A percentile compares a stretch with the other conserved stretches of the same genome.
Conservation (phyloP, 2,888 invertebrate genomes). For the Rugalucina vietnamica region DNA sequence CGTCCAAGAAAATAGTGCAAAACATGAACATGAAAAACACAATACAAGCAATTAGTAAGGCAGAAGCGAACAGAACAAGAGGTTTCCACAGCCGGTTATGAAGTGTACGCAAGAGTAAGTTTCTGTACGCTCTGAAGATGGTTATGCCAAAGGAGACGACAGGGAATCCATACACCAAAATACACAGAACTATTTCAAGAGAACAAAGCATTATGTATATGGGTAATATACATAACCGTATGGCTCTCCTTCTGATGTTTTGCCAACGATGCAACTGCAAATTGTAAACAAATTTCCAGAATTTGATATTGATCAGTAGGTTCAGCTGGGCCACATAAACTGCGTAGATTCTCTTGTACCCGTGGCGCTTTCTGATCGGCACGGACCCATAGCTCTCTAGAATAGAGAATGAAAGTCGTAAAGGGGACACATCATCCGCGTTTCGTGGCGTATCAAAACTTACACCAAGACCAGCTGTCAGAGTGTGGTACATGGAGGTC, state of each 20-base stretch:
- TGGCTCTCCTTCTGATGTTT: background rate
- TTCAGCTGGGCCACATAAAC: slow-evolving; percentile 48
- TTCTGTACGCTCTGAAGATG: slow-evolving; percentile 43
- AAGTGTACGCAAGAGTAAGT: background rate
- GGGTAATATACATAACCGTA: slow-evolving; percentile 18
- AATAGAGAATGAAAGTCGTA: background rate
- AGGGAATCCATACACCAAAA: slow-evolving; percentile 55
- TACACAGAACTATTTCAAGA: slow-evolving; percentile 38
- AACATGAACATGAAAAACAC: slow-evolving; percentile 58
- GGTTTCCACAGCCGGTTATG: background rate
- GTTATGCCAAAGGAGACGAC: slow-evolving; percentile 39
- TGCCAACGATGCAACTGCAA: slow-evolving; percentile 40
- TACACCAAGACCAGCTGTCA: slow-evolving; percentile 37
- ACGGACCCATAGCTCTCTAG: slow-evolving; percentile 46
- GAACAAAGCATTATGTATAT: slow-evolving; percentile 46
- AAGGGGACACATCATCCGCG: background rate
- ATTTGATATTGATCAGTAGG: slow-evolving; percentile 56
- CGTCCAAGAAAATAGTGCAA: slow-evolving; percentile 62
- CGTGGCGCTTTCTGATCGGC: slow-evolving; percentile 13
- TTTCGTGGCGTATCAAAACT: slow-evolving; percentile 3
- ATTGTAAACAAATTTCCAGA: slow-evolving; percentile 49
- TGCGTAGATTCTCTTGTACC: slow-evolving; percentile 47
- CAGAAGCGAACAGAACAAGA: background rate
- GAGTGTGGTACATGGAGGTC: slow-evolving; percentile 32
- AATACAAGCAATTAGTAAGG: slow-evolving; percentile 6